Conservation (phyloP, 2,113 vertebrate genomes). For the Vidua macroura region DNA sequence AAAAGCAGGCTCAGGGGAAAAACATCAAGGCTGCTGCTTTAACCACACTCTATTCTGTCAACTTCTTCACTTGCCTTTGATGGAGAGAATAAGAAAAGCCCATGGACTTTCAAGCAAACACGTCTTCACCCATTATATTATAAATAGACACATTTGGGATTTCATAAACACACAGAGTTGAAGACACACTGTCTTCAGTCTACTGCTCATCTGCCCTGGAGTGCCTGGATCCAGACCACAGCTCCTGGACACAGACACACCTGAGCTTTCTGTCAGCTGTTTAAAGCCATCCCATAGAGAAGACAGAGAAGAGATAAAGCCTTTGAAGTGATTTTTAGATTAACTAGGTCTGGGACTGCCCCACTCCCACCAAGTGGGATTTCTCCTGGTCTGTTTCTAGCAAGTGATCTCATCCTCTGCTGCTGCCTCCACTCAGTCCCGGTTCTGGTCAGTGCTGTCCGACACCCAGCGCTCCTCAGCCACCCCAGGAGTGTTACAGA, state of each 20-base stretch:
- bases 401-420: not conserved
- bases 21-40: constrained; percentile 42
- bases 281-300: not conserved
- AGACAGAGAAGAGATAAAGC: not conserved
- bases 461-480: not conserved
- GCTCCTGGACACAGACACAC: not conserved
- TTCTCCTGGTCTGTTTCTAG: not conserved
- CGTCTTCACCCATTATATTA: constrained; percentile 1
- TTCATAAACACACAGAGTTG: not conserved
- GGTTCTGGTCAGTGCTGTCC: fast-evolving
- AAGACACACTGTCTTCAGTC: not conserved
- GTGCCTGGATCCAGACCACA: not conserved
- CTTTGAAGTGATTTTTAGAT: not conserved
- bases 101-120: not conserved
- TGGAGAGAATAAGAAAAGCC: constrained; percentile 34
- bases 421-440: not conserved
- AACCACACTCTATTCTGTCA: constrained; percentile 11
- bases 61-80: constrained; percentile 31
- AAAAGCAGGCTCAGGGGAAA: constrained; percentile 44
- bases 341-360: not conserved
- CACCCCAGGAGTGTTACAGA: not conserved
- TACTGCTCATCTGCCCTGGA: not conserved
- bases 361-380: not conserved
- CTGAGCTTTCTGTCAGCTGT: not conserved
- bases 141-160: constrained; percentile 3